Percentiles rank a stretch among this genome's conserved stretches.
These are phyloP conservation scores for Calameuta filiformis DNA, from an alignment of 2,888 invertebrate genomes.

Conservation along the genomic window DNA sequence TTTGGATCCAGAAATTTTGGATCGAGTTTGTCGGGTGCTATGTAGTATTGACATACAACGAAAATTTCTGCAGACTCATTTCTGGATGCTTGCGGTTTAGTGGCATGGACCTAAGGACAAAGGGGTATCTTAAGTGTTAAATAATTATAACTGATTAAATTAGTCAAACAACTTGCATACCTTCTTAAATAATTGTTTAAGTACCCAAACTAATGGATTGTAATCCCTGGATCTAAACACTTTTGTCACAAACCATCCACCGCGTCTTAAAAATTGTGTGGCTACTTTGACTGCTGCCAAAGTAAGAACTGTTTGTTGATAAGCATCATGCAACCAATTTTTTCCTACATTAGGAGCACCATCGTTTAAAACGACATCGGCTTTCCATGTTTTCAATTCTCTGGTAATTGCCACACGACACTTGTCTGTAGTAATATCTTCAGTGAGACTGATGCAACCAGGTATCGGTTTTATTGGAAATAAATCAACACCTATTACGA, in stretches of 20 bases:
- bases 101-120: constrained; percentile 82
- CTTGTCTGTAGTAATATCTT: constrained; percentile 98
- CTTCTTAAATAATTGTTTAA: constrained; percentile 96
- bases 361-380: constrained; percentile 95
- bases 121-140: constrained; percentile 9
- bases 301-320: constrained; percentile 91
- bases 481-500: constrained; percentile 96
- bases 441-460: constrained; percentile 89
- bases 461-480: constrained; percentile 92
- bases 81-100: constrained; percentile 98
- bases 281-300: constrained; percentile 94
- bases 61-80: constrained; percentile 99
- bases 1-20: constrained; percentile 92
- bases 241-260: constrained; percentile 99
- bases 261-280: constrained; percentile 86
- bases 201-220: constrained; percentile 91
- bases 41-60: constrained; percentile 94
- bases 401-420: constrained; percentile 83
- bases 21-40: constrained; percentile 93
- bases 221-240: constrained; percentile 99
- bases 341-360: constrained; percentile 98
- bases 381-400: constrained; percentile 95
- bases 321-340: constrained; percentile 98
- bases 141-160: neutral
- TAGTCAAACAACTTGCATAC: constrained; percentile 51